Evolutionary conservation across 2,888 invertebrate species (phyloP).

Genomic region (Andrena bucephala): DNA sequence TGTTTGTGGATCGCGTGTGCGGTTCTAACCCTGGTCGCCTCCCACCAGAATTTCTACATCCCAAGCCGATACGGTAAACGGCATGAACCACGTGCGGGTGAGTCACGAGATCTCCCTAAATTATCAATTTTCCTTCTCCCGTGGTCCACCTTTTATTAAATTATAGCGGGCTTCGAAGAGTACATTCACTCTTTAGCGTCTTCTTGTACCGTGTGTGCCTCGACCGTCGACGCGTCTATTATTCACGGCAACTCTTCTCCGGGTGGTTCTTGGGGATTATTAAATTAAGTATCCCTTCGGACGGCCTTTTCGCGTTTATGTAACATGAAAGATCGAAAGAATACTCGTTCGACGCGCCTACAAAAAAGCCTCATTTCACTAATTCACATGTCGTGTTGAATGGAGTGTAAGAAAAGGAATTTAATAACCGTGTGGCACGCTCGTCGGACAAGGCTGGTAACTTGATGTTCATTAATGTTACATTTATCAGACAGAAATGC

Average conservation of each 20-base stretch:
- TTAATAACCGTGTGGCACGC: not conserved
- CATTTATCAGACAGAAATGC: not conserved
- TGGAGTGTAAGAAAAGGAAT: not conserved
- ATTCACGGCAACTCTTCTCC: too few relatives aligned
- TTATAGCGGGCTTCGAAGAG: too few relatives aligned
- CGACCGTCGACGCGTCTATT: too few relatives aligned
- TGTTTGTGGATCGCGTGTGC: slow-evolving; percentile 76
- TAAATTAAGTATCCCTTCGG: too few relatives aligned
- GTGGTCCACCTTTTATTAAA: not conserved
- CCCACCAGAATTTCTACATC: slow-evolving; percentile 75
- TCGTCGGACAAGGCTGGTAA: not conserved
- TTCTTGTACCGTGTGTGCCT: too few relatives aligned
- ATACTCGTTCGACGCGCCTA: not conserved
- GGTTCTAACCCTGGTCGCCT: slow-evolving; percentile 71
- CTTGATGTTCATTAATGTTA: not conserved
- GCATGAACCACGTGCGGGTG: slow-evolving; percentile 68
- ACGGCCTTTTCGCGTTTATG: too few relatives aligned
- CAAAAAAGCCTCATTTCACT: slow-evolving; percentile 13
- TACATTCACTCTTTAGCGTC: too few relatives aligned
- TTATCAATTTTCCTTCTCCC: not conserved
- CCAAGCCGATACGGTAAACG: slow-evolving; percentile 78
- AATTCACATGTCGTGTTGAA: slow-evolving; percentile 9
- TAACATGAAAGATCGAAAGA: not conserved
- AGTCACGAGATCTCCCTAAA: slow-evolving; percentile 40
- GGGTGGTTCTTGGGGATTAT: too few relatives aligned